Conservation (phyloP, 2,797 vertebrate genomes). For the Pipistrellus nathusii region DNA sequence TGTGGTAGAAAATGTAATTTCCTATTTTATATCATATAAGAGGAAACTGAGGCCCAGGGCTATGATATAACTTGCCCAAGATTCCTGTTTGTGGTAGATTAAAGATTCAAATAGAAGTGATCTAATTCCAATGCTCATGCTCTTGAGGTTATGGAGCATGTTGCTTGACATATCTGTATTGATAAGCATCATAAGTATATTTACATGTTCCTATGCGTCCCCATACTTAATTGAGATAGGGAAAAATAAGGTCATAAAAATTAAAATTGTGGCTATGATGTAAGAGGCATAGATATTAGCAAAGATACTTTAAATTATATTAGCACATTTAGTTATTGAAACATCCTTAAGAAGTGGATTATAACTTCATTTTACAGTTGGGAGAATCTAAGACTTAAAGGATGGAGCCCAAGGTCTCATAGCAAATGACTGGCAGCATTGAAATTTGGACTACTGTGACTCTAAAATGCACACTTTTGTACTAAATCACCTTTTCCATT, state of each 20-base stretch:
- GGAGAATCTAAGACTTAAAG: neutral
- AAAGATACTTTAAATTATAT: conserved; percentile 34
- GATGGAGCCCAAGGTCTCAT: neutral
- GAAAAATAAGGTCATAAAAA: neutral
- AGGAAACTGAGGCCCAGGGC: neutral
- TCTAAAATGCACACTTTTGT: neutral
- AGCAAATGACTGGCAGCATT: neutral
- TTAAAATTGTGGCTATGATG: conserved; percentile 7
- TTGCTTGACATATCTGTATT: neutral
- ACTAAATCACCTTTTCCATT: conserved; percentile 71
- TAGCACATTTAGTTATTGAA: neutral
- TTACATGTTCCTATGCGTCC: conserved; percentile 7
- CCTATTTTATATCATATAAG: neutral
- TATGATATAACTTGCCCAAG: neutral
- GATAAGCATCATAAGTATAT: neutral
- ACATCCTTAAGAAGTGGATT: neutral
- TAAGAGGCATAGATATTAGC: neutral
- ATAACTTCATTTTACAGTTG: neutral
- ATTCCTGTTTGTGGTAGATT: neutral
- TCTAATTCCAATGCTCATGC: neutral
- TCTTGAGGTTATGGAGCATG: neutral
- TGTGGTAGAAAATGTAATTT: conserved; percentile 16
- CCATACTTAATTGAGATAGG: neutral
- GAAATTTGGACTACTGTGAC: neutral
- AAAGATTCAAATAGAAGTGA: neutral